Percentiles rank a stretch among this genome's conserved stretches.
These are phyloP conservation scores for Ephestia elutella DNA, from an alignment of 1,140 invertebrate species.

Conservation along the genomic window DNA sequence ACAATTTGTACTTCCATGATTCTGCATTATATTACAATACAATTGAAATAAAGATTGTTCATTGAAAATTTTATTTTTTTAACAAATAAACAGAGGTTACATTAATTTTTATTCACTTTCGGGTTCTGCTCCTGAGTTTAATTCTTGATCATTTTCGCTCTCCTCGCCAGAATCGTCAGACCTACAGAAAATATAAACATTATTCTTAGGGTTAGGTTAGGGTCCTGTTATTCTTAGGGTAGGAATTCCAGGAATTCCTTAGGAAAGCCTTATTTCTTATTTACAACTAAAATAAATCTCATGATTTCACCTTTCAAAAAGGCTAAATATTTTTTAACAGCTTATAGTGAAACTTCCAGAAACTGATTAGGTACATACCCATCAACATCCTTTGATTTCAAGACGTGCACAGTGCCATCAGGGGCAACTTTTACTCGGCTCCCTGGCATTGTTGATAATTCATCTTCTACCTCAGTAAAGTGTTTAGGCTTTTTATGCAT, in stretches of 20 bases:
- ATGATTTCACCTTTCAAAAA: too few species aligned
- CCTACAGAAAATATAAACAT: neutral
- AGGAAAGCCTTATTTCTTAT: too few species aligned
- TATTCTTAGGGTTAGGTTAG: too few species aligned
- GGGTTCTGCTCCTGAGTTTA: neutral
- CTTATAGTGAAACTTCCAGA: too few species aligned
- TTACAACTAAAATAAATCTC: too few species aligned
- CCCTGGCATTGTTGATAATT: constrained; percentile 74
- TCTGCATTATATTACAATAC: neutral
- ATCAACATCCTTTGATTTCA: constrained; percentile 23
- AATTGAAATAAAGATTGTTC: constrained; percentile 2
- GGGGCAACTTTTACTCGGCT: constrained; percentile 72
- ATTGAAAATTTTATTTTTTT: constrained; percentile 16
- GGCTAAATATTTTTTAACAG: too few species aligned
- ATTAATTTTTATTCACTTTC: constrained; percentile 4
- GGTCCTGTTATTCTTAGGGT: too few species aligned
- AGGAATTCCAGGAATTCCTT: too few species aligned
- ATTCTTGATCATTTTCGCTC: constrained; percentile 21
- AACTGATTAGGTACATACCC: too few species aligned
- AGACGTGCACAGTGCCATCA: constrained; percentile 70
- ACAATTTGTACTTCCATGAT: constrained; percentile 2
- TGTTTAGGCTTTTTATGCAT: constrained; percentile 72
- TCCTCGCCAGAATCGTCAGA: neutral
- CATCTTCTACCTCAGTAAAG: constrained; percentile 72
- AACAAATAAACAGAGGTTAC: neutral